phyloP scores from a whole-genome alignment of 2,888 invertebrate species.

The Eumerus sabulonum region DNA sequence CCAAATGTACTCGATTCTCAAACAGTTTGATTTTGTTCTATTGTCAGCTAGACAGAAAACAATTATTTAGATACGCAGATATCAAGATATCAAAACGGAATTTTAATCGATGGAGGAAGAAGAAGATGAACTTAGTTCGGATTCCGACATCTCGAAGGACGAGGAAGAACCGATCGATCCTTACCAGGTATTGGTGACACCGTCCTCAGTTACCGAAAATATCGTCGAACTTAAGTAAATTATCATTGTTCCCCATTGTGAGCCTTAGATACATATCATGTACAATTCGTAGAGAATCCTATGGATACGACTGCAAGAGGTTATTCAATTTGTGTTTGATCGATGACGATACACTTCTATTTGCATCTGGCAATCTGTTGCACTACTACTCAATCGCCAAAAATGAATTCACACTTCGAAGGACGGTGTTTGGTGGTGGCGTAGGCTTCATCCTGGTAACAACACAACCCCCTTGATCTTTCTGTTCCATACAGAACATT shows the following conservation, averaged over 20 bases:
- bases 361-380: constrained; percentile 90
- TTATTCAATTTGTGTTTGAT: constrained; percentile 89
- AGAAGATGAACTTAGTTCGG: neutral
- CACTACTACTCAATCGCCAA: constrained; percentile 86
- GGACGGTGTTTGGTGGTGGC: constrained; percentile 88
- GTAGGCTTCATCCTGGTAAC: constrained; percentile 89
- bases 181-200: neutral
- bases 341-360: constrained; percentile 87
- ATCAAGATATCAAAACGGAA: no score
- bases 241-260: neutral
- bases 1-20: no score
- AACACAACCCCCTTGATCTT: no score
- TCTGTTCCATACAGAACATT: constrained; percentile 3
- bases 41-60: no score
- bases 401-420: constrained; percentile 84
- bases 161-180: constrained; percentile 42
- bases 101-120: constrained; percentile 48
- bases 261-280: no score
- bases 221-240: constrained; percentile 74
- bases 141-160: constrained; percentile 9
- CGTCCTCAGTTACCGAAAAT: constrained; percentile 70
- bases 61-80: no score
- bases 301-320: constrained; percentile 91
- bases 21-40: no score
- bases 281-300: constrained; percentile 85